Base-by-base conservation (phyloP, 2,797 vertebrate species). In the Bradypodion pumilum region DNA sequence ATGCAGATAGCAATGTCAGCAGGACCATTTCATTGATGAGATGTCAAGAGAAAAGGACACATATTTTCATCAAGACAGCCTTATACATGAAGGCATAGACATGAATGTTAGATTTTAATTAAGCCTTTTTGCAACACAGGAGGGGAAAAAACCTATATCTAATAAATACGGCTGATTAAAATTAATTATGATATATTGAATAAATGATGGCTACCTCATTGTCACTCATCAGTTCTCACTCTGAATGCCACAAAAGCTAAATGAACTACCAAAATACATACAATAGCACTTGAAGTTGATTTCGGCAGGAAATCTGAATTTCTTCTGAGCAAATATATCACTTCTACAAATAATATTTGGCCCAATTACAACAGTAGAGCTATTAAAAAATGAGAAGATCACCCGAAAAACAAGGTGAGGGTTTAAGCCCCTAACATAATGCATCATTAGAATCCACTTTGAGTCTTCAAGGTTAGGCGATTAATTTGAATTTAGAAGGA, bases 141-240 rank as follows among this genome's bases (percentile, higher is more conserved):
- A 25, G 16, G 60, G 13, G 85, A 42, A 87, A 90, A 49, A 80
- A 91, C 70, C 59, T 35, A 12, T 74, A 35, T 29, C 35, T 2
- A 88, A 82, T 37, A 90, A 84, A 91, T 87, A 89, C 62, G 25
- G 32, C 59, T 88, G 86, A 85, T 91, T 92, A 91, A 91, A 94
- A 91, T 92, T 90, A 88, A 90, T 89, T 44, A 76, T 84, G 83
- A 90, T 85, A 74, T 87, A 90, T 83, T 91, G 86, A 89, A 73
- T 80, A 91, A 88, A 23, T 89, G 86, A 91, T 91, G 74, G 60
- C 87, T 93, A 87, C 10, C 32, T 89, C 91, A 88, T 86, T 88
- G 44, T 2, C 69, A 7, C 10, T 92, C 77, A 49, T 86, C 23
- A 27, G 12, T 40, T 74, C 27, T 80, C 68, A 60, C 46, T 84